Evolutionary conservation across 1,140 invertebrate species (phyloP).

Genomic region (Eupeodes corollae): DNA sequence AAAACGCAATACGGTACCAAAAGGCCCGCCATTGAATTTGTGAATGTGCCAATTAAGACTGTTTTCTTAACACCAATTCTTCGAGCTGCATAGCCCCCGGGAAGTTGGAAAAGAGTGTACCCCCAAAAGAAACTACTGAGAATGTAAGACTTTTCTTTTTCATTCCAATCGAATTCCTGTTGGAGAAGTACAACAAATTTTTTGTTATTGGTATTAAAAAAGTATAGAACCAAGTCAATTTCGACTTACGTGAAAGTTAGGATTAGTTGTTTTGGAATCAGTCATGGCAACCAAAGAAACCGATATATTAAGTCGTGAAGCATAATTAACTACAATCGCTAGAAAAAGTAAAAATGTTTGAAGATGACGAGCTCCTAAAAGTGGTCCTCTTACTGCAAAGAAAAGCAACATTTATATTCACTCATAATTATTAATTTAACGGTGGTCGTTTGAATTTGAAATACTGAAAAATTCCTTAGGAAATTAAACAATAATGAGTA

Average conservation of each 20-base stretch:
- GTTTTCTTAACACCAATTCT: conserved; percentile 50
- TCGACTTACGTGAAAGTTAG: conserved; percentile 27
- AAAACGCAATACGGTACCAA: conserved; percentile 34
- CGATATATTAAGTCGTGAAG: conserved; percentile 51
- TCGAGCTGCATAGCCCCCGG: conserved; percentile 54
- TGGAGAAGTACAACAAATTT: too few relatives aligned
- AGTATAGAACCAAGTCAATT: too few relatives aligned
- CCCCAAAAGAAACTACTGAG: conserved; percentile 56
- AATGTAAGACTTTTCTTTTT: conserved; percentile 41
- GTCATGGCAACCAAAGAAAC: conserved; percentile 46
- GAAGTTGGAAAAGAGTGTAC: conserved; percentile 44
- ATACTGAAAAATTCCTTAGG: too few relatives aligned
- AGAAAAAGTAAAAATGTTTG: conserved; percentile 52
- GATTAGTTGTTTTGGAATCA: conserved; percentile 19
- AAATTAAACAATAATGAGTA: too few relatives aligned
- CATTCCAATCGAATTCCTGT: conserved; percentile 40
- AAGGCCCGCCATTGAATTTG: conserved; percentile 38
- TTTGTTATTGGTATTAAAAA: too few relatives aligned
- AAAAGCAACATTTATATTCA: conserved; percentile 2
- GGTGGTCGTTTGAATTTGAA: too few relatives aligned
- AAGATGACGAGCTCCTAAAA: conserved; percentile 53
- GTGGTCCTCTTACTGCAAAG: conserved; percentile 15
- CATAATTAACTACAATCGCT: conserved; percentile 48
- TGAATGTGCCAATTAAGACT: conserved; percentile 45
- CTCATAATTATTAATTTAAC: too few relatives aligned